phyloP scores from a whole-genome alignment of 2,113 vertebrate genomes.

The Barnardius zonarius region DNA sequence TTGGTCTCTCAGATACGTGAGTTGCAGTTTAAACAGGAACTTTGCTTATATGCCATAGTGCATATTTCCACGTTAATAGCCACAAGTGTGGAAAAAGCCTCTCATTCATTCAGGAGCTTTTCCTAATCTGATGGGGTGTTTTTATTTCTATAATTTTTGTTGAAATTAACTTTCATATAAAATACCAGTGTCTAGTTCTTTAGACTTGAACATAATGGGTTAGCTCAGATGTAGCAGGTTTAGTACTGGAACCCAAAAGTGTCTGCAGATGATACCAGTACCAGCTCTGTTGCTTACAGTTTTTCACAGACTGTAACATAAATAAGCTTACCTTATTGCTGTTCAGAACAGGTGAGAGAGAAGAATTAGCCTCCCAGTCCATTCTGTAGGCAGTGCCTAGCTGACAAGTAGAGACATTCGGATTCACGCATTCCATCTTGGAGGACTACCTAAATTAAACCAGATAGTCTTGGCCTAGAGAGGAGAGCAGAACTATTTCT shows the following conservation, averaged over 20 bases:
- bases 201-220: not conserved
- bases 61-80: not conserved
- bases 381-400: not conserved
- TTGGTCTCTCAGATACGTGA: not conserved
- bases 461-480: not conserved
- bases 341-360: not conserved
- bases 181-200: not conserved
- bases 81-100: not conserved
- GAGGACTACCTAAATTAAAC: not conserved
- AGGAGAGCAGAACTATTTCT: not conserved
- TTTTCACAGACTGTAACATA: not conserved
- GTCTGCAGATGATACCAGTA: not conserved
- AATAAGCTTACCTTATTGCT: not conserved
- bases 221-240: not conserved
- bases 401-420: fast-evolving
- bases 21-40: not conserved
- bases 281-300: not conserved
- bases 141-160: not conserved
- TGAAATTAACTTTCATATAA: not conserved
- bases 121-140: not conserved
- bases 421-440: not conserved
- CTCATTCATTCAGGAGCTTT: not conserved
- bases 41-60: not conserved
- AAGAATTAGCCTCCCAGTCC: not conserved
- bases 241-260: not conserved